Percentiles rank a stretch among this genome's conserved stretches.
Conservation (phyloP, 2,888 invertebrate genomes). For the Mellilla xanthometata region DNA sequence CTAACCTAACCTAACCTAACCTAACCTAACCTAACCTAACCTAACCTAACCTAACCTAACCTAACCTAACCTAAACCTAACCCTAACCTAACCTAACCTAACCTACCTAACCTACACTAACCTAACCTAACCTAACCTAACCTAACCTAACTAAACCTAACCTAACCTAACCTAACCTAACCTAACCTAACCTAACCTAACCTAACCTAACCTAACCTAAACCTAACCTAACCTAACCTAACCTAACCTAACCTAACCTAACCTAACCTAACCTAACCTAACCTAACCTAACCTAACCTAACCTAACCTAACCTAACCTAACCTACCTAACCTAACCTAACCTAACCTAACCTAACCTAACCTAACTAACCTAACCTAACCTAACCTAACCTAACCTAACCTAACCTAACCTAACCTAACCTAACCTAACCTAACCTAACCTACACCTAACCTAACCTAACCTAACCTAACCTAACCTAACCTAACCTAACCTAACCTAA, state of each 20-base stretch:
- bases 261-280: constrained; percentile 27
- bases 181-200: constrained; percentile 24
- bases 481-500: constrained; percentile 29
- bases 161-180: constrained; percentile 18
- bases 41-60: constrained; percentile 34
- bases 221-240: constrained; percentile 18
- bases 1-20: constrained; percentile 30
- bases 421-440: constrained; percentile 30
- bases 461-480: constrained; percentile 21
- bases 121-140: constrained; percentile 19
- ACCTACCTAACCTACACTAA: constrained; percentile 14
- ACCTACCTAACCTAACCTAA: constrained; percentile 28
- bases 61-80: constrained; percentile 25
- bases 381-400: constrained; percentile 26
- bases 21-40: constrained; percentile 34
- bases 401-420: constrained; percentile 25
- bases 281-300: constrained; percentile 27
- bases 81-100: constrained; percentile 14
- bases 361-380: constrained; percentile 27
- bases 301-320: constrained; percentile 21
- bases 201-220: constrained; percentile 23
- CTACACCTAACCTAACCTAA: constrained; percentile 27
- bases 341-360: constrained; percentile 27
- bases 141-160: constrained; percentile 18
- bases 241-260: constrained; percentile 18